Evolutionary conservation across 2,888 invertebrate species (phyloP).

Genomic region (Chrysina gloriosa): DNA sequence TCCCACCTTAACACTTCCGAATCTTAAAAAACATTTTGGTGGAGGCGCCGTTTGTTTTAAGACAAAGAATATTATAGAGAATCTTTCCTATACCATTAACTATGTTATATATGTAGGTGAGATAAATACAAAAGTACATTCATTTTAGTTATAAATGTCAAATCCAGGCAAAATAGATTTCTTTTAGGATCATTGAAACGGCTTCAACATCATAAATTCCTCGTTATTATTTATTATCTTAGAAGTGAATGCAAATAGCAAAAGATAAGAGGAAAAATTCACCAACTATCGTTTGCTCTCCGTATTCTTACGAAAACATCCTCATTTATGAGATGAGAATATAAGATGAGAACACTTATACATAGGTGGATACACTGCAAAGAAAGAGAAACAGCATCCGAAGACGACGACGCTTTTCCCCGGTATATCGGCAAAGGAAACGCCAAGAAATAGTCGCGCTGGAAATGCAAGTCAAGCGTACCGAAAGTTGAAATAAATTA

Average conservation of each 20-base stretch:
- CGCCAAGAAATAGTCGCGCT: slow-evolving; percentile 42
- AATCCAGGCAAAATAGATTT: too few species aligned
- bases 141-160: too few species aligned
- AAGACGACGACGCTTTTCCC: slow-evolving; percentile 40
- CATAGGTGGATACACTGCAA: slow-evolving; percentile 40
- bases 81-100: too few species aligned
- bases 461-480: slow-evolving; percentile 47
- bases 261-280: slow-evolving; percentile 24
- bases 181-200: too few species aligned
- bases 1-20: too few species aligned
- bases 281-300: background rate
- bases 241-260: background rate
- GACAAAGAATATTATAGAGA: too few species aligned
- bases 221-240: background rate
- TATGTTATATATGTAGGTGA: too few species aligned
- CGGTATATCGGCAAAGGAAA: slow-evolving; percentile 46
- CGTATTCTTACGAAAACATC: slow-evolving; percentile 17
- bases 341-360: too few species aligned
- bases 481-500: slow-evolving; percentile 51
- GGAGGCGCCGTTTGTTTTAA: too few species aligned
- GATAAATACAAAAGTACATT: too few species aligned
- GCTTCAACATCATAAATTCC: too few species aligned
- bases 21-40: too few species aligned
- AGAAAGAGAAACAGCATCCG: slow-evolving; percentile 44
- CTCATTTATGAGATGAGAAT: slow-evolving; percentile 20